A percentile compares a stretch with the other conserved stretches of the same genome.
Evolutionary conservation across 2,113 vertebrate species (phyloP).

Genomic region (Riparia riparia): DNA sequence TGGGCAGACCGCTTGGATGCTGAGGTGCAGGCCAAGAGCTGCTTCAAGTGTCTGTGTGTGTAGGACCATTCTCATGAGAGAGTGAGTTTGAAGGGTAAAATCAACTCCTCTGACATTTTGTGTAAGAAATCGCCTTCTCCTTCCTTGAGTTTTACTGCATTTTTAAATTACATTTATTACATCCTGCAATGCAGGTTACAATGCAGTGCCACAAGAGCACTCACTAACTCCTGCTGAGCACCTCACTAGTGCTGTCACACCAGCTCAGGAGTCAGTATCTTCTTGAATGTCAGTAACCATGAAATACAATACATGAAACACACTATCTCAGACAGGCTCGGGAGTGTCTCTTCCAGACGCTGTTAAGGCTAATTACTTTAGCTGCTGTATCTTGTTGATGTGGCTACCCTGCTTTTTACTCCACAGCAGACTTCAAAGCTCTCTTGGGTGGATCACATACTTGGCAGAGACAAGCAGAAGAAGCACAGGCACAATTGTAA

Average conservation of each 20-base stretch:
- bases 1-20: background rate
- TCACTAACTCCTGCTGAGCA: background rate
- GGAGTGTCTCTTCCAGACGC: background rate
- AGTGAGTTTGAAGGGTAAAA: background rate
- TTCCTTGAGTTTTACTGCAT: background rate
- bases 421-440: slow-evolving; percentile 28
- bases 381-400: background rate
- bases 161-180: background rate
- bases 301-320: background rate
- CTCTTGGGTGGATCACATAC: background rate
- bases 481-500: background rate
- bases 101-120: background rate
- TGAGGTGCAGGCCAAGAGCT: background rate
- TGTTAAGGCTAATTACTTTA: slow-evolving; percentile 23
- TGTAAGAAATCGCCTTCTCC: background rate
- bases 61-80: background rate
- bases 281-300: background rate
- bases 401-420: background rate
- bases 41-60: background rate
- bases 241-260: background rate
- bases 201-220: background rate
- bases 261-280: background rate
- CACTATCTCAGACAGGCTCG: background rate
- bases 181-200: background rate
- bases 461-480: background rate